These are phyloP conservation scores for Philotrypesis tridentata DNA, from an alignment of 1,140 invertebrate genomes.

Conservation along the genomic window DNA sequence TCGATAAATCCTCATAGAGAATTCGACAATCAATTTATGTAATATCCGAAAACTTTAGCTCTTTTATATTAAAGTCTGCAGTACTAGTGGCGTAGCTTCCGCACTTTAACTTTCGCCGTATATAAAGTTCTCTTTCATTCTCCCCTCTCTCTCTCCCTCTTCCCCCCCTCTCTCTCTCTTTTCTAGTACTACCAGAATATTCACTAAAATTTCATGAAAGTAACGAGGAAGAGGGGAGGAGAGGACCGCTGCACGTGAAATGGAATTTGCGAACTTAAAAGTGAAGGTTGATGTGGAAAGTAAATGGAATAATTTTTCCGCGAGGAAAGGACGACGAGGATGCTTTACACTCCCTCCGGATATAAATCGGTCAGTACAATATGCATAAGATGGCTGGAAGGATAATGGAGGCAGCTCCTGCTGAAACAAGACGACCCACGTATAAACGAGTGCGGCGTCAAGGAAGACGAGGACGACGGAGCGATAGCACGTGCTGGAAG, in stretches of 20 bases:
- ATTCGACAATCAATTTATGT: slow-evolving; percentile 36
- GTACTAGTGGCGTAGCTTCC: not conserved
- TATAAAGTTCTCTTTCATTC: slow-evolving; percentile 37
- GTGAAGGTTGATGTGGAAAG: not conserved
- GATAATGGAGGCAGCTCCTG: slow-evolving; percentile 2
- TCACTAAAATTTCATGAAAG: slow-evolving; percentile 45
- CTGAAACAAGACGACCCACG: slow-evolving; percentile 6
- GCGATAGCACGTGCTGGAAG: slow-evolving; percentile 22
- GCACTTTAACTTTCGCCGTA: slow-evolving; percentile 38
- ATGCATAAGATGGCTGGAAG: slow-evolving; percentile 34
- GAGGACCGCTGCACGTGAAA: slow-evolving; percentile 9
- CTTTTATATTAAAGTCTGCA: slow-evolving; percentile 11
- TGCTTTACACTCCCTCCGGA: not conserved
- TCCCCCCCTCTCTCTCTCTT: not conserved
- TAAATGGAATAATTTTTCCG: slow-evolving; percentile 45
- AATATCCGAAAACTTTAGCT: slow-evolving; percentile 21
- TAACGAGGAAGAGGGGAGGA: not conserved
- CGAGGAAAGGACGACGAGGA: not conserved
- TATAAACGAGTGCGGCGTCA: slow-evolving; percentile 10
- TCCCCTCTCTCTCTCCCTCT: too few relatives aligned
- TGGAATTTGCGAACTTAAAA: slow-evolving; percentile 47
- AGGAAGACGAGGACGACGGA: not conserved
- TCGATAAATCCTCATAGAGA: slow-evolving; percentile 1
- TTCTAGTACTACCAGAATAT: slow-evolving; percentile 21
- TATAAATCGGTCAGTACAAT: slow-evolving; percentile 45